Evolutionary conservation across 2,888 invertebrate species (phyloP).

Genomic region (Phyllotreta cruciferae): DNA sequence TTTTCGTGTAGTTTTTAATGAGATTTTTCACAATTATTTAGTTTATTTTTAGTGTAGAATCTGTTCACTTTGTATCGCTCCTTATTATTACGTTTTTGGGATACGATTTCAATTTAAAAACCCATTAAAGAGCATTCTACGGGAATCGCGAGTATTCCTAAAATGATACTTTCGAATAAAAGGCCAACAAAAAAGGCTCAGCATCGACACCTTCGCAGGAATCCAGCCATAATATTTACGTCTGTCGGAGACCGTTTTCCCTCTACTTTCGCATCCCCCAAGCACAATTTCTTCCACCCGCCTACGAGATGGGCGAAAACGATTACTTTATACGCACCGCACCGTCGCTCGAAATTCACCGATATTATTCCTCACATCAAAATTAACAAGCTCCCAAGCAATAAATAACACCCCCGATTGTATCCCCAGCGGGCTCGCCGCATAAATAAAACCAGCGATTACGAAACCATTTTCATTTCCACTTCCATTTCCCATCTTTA

Average conservation of each 20-base stretch:
- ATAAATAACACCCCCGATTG: background rate
- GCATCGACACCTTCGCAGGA: constrained; percentile 28
- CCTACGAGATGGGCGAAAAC: constrained; percentile 14
- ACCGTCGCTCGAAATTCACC: background rate
- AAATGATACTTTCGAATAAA: background rate
- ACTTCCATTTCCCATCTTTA: constrained; percentile 26
- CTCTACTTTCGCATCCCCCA: constrained; percentile 26
- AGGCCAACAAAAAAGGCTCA: constrained; percentile 26
- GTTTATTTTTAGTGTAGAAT: too few species aligned
- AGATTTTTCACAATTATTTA: too few species aligned
- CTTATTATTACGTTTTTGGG: too few species aligned
- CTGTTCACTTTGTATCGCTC: too few species aligned
- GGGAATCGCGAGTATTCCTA: too few species aligned
- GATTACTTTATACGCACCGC: background rate
- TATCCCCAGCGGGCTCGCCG: background rate
- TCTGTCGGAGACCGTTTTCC: constrained; percentile 36
- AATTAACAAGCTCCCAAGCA: background rate
- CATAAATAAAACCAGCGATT: constrained; percentile 1
- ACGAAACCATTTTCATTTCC: background rate
- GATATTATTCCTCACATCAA: background rate
- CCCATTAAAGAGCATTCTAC: too few species aligned
- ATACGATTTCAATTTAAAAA: too few species aligned
- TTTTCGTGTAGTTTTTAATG: too few species aligned
- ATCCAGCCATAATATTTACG: constrained; percentile 37
- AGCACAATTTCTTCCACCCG: constrained; percentile 26